These are phyloP conservation scores for Branchellion lobata DNA, from an alignment of 2,888 invertebrate species.

Conservation along the genomic window DNA sequence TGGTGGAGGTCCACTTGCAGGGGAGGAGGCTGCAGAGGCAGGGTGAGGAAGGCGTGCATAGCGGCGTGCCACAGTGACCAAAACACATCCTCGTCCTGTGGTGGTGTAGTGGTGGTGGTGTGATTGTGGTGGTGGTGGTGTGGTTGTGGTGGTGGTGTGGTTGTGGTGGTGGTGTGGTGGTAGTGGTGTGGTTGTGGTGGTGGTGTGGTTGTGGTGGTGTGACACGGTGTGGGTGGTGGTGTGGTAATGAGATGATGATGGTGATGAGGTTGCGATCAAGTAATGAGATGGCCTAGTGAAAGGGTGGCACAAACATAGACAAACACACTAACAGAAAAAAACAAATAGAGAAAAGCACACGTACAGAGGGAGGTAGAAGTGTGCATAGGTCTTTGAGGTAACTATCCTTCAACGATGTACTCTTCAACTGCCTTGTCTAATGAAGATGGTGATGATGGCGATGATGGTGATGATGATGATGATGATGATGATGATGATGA, in stretches of 20 bases:
- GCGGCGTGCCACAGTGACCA: not conserved
- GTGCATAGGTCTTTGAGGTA: not conserved
- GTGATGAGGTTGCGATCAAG: no score
- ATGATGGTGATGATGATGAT: constrained; percentile 13
- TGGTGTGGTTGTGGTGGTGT: not conserved
- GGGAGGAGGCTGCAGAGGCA: constrained; percentile 4
- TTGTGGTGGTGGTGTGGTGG: no score
- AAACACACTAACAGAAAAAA: not conserved
- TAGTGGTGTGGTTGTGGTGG: no score
- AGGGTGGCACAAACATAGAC: no score
- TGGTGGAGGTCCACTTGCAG: not conserved
- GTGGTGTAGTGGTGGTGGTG: not conserved
- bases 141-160: not conserved
- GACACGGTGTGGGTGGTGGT: not conserved
- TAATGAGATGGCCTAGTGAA: no score
- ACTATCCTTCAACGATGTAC: not conserved
- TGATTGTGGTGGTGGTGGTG: not conserved
- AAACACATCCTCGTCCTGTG: not conserved
- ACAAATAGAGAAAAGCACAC: not conserved
- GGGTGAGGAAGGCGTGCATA: not conserved
- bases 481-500: not conserved
- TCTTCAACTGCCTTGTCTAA: not conserved
- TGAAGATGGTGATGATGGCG: not conserved
- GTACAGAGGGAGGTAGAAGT: not conserved
- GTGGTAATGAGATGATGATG: no score